A percentile compares a stretch with the other conserved stretches of the same genome.
These are phyloP conservation scores for Xanthia togata DNA, from an alignment of 2,888 invertebrate genomes.

Conservation along the genomic window DNA sequence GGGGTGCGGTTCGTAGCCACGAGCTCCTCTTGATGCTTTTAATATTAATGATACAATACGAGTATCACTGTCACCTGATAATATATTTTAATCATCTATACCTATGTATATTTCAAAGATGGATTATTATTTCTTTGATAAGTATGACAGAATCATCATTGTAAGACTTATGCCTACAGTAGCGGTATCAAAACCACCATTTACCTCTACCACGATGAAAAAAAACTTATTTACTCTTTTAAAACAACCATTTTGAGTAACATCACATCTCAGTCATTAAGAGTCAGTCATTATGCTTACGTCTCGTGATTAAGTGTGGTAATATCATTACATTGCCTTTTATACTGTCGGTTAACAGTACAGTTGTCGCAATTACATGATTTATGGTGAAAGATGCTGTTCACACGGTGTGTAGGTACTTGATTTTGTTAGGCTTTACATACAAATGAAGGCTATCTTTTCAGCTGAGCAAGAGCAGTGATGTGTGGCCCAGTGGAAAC, in stretches of 20 bases:
- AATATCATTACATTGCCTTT: constrained; percentile 60
- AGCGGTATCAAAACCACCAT: constrained; percentile 13
- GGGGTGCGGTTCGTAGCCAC: no score
- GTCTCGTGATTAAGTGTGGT: constrained; percentile 55
- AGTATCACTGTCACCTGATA: not conserved
- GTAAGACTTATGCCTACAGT: not conserved
- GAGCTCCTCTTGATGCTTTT: not conserved
- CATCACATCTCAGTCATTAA: constrained; percentile 49
- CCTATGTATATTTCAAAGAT: not conserved
- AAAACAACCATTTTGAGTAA: constrained; percentile 20
- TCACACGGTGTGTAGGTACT: constrained; percentile 32
- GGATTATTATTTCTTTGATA: not conserved
- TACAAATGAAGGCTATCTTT: no score
- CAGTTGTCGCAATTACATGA: constrained; percentile 33
- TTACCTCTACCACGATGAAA: not conserved
- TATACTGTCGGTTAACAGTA: constrained; percentile 61
- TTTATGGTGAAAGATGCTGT: constrained; percentile 33
- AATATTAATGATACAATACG: not conserved
- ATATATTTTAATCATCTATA: not conserved
- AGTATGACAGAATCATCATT: not conserved
- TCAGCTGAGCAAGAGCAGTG: no score
- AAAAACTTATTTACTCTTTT: not conserved
- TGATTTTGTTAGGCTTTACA: not conserved
- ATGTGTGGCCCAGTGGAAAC: no score
- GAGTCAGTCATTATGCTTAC: constrained; percentile 54